Evolutionary conservation across 2,797 vertebrate genomes (phyloP).

Genomic region (Distichodus sexfasciatus): DNA sequence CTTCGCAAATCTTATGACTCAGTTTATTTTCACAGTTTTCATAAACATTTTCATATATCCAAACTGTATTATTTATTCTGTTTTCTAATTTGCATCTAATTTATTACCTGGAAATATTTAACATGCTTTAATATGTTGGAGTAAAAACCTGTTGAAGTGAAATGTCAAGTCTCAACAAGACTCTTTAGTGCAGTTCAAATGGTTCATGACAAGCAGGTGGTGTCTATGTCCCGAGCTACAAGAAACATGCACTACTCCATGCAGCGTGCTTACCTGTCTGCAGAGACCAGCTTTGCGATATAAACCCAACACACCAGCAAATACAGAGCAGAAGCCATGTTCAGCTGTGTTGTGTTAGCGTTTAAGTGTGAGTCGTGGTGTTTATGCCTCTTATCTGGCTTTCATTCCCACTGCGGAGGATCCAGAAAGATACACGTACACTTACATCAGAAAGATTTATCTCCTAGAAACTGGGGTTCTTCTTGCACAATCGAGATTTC

Average conservation of each 20-base stretch:
- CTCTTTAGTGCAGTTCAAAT: no score
- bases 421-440: not conserved
- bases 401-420: not conserved
- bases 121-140: no score
- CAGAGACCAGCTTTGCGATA: slow-evolving; percentile 12
- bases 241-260: not conserved
- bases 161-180: no score
- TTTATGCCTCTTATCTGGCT: not conserved
- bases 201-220: no score
- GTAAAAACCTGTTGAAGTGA: no score
- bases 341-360: not conserved
- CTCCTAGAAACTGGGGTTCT: not conserved
- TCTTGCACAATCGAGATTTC: slow-evolving; percentile 60
- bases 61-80: no score
- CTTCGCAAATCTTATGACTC: no score
- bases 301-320: slow-evolving; percentile 35
- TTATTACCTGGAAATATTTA: no score
- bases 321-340: slow-evolving; percentile 30
- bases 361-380: not conserved
- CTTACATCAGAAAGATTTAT: not conserved
- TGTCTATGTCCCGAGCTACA: not conserved
- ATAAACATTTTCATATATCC: no score
- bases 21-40: no score
- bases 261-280: slow-evolving; percentile 35
- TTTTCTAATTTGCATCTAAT: no score